phyloP scores from a whole-genome alignment of 2,113 vertebrate genomes.

The Actinemys pallida region DNA sequence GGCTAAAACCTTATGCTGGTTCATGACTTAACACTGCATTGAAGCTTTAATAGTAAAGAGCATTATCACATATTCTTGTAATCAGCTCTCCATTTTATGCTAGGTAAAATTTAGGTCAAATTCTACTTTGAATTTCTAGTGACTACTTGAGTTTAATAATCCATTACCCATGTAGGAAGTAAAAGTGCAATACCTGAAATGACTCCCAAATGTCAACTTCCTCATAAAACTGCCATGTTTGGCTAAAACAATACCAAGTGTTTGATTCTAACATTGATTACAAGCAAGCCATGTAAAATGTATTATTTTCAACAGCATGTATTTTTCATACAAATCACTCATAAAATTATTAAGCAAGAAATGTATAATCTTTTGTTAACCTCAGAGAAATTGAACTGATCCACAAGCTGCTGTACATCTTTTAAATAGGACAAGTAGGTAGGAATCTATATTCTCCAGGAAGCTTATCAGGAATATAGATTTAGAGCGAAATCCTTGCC shows the following conservation, averaged over 20 bases:
- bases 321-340: not conserved
- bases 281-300: not conserved
- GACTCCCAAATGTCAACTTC: not conserved
- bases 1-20: not conserved
- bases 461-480: not conserved
- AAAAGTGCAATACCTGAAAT: not conserved
- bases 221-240: not conserved
- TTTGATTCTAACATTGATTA: not conserved
- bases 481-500: not conserved
- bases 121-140: not conserved
- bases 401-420: rapidly evolving
- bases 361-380: not conserved
- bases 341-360: not conserved
- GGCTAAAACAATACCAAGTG: not conserved
- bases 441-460: not conserved
- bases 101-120: not conserved
- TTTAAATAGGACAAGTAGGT: not conserved
- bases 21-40: not conserved
- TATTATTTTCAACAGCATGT: not conserved
- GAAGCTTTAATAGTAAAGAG: not conserved
- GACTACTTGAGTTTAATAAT: not conserved
- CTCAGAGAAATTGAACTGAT: not conserved
- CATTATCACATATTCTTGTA: not conserved
- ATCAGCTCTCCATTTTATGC: not conserved
- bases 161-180: not conserved